phyloP scores from a whole-genome alignment of 30 jellyfish, hydroid and myxozoan species.

The Pelagia noctiluca region DNA sequence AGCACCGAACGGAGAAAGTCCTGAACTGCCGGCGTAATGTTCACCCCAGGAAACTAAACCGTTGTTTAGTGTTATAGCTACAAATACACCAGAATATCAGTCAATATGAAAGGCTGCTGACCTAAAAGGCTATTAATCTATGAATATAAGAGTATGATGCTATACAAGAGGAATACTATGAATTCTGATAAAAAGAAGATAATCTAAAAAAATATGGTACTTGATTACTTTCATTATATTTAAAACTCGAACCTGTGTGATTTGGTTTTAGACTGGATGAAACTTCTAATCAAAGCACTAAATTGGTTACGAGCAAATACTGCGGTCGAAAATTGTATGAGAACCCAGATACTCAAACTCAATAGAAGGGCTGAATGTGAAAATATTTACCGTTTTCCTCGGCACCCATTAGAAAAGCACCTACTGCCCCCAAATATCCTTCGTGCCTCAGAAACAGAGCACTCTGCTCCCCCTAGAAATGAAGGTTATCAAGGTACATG shows the following conservation, averaged over 20 bases:
- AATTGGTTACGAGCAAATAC: too few relatives aligned
- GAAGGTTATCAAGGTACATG: too few relatives aligned
- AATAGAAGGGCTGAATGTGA: neutral
- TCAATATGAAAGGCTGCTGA: neutral
- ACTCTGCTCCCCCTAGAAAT: slow-evolving; percentile 88
- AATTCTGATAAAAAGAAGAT: neutral
- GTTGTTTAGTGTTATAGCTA: slow-evolving; percentile 46
- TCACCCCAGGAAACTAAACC: slow-evolving; percentile 85
- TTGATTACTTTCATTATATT: neutral
- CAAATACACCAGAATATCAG: neutral
- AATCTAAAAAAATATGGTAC: neutral
- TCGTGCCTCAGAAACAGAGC: slow-evolving; percentile 97
- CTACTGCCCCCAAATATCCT: slow-evolving; percentile 99
- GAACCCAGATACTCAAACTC: too few relatives aligned
- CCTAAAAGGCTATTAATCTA: too few relatives aligned
- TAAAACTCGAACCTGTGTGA: too few relatives aligned
- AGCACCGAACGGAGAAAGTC: slow-evolving; percentile 48
- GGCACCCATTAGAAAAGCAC: slow-evolving; percentile 91
- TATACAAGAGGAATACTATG: neutral
- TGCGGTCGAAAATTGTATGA: too few relatives aligned
- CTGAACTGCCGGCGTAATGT: slow-evolving; percentile 96
- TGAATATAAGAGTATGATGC: too few relatives aligned
- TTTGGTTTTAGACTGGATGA: too few relatives aligned
- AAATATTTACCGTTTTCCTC: slow-evolving; percentile 62
- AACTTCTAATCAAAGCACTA: too few relatives aligned